Base-by-base conservation (phyloP, 2,888 invertebrate genomes). In the Capitulum mitella region DNA sequence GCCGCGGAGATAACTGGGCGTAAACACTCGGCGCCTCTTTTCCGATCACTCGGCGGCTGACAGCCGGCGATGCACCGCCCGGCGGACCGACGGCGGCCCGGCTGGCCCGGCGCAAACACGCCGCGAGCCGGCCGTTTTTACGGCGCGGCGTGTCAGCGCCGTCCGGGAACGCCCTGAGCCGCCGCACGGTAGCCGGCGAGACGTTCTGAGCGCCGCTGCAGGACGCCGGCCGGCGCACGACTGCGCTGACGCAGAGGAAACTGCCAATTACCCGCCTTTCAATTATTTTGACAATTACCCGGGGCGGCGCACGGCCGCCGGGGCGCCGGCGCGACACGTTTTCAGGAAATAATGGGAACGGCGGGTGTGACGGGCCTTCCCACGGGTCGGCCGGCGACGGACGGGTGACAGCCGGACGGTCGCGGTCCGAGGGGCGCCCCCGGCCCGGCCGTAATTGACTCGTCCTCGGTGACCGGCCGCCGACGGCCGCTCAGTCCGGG, bases 201-300 rank as follows among this genome's bases (percentile, higher is more conserved):
- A 43, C 43, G 12, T n/a, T 12, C 43, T 43, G 43, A 12, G 6
- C 12, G 43, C 43, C 6, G 6, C 43, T 5, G 43, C 43, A 5
- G 6, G 43, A 43, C 43, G 6, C 43, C 43, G 43, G 43, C 43
- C 43, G 43, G 43, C 5, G 43, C 43, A 5, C 12, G 43, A 12
- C 43, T 12, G 43, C 43, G 43, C 43, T 12, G 43, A 26, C 58
- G 58, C 58, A 5, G 29, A 37, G 70, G 70, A 40, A 40, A 40
- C 37, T 40, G 70, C 70, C 70, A n/a, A 70, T 70, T 70, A 70
- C 37, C 40, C 70, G 70, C 40, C 34, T 26, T 40, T 70, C 70
- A 40, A 70, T 70, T 70, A 40, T 40, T 70, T 70, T 40, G 37
- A 70, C 40, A 70, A 70, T 70, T 70, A 70, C 29, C 40, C 22